Base-by-base conservation (phyloP, 2,797 vertebrate species). In the Melanotaenia parkinsoni region DNA sequence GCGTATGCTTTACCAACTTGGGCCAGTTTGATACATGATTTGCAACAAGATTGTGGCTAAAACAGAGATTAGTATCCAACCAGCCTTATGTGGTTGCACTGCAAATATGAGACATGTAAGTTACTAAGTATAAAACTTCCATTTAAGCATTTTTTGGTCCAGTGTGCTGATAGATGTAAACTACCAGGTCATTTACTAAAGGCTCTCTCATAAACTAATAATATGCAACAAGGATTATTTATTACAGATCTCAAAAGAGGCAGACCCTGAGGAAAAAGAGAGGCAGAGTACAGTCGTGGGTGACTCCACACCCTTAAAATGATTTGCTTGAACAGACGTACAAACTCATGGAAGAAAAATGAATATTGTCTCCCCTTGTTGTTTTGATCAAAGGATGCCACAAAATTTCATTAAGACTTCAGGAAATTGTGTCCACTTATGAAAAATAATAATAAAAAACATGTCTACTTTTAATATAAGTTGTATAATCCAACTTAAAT, bases 401-500 rank as follows among this genome's bases (percentile, higher is more conserved):
- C 18, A n/a, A 6, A 47, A 47, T 47, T n/a, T n/a, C 8, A n/a
- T 3, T 3, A 47, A n/a, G 45, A 47, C 45, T 16, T 47, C 45
- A 8, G 20, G 45, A 47, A 47, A n/a, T 47, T 47, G 7, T n/a
- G 45, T n/a, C 45, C 20, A n/a, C 45, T 47, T 47, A 3, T 47
- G 8, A 47, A 47, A n/a, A n/a, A n/a, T 20, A 4, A 18, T 45
- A 37, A 37, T 10, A 9, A 14, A 32, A 20, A 24, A 2, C 5
- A 32, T 10, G 20, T 45, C 1, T 28, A 1, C 33, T 64, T 8
- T 24, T 14, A 3, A 22, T 32, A 65, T 33, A 3, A 40, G 30
- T 33, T 53, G 12, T 22, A 20, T 2, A 72, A 67, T 62, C 18
- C 4, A 18, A 57, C 12, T 20, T 26, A 63, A 58, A 82, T 69